Evolutionary conservation across 1,140 invertebrate genomes (phyloP), one percentile per base, ranked within the genome.

Genomic region (Drosophila rhopaloa): DNA sequence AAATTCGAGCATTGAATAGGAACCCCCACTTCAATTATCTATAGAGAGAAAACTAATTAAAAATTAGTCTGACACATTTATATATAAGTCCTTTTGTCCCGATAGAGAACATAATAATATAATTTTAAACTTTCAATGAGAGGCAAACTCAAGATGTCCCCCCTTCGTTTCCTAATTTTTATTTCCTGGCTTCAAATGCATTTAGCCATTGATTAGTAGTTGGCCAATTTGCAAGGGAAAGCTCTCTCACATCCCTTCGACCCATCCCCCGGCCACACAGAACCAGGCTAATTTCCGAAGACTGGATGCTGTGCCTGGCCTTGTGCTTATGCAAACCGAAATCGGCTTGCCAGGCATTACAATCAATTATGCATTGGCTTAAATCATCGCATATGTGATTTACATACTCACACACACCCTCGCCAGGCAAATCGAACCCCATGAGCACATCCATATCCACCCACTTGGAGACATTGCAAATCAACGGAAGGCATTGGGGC

Each of bases 311-410:
- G 35, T n/a, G 16, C 51, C 16, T 54, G 16, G 35, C 51, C 51
- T 40, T 54, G 32, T 54, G 40, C 55, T 57, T 57, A 43, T 57
- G 55, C 55, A 57, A 57, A 54, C 55, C 55, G 40, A 57, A 57
- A 57, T 57, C 55, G 55, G 56, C 32, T 50, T 60, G 46, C 58
- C 58, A 27, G 27, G 35, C 46, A 40, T 50, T 50, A 40, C 35
- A 50, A 50, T 60, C 46, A 60, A 60, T 60, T 60, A 60, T 50
- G 58, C 46, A 60, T 60, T 60, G 44, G 46, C 58, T 50, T 60
- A 38, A 60, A 40, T 40, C 44, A 32, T 37, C 41, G 27, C 50
- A 55, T 63, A 35, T 27, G 53, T 14, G 8, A 55, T 37, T 55
- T 60, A 62, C 47, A 62, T 53, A 62, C 37, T 32, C 27, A 44